phyloP scores from a whole-genome alignment of 2,113 vertebrate genomes.

The Gymnorhina tibicen region DNA sequence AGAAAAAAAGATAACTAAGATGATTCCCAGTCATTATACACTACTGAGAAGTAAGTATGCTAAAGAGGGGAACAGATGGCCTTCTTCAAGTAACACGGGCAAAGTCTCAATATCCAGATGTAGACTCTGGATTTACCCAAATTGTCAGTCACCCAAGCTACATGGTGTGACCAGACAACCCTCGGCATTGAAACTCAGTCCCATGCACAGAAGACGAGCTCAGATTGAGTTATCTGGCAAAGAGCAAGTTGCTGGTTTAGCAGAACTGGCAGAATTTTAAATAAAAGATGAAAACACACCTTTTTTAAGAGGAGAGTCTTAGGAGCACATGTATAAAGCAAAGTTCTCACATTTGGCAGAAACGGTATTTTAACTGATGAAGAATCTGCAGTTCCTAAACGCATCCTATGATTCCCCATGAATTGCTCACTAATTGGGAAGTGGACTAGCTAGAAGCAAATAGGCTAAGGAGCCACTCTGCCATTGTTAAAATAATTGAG shows the following conservation, averaged over 20 bases:
- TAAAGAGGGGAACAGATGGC: background rate
- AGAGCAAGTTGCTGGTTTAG: background rate
- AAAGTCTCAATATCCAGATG: background rate
- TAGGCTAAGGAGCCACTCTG: background rate
- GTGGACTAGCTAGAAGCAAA: background rate
- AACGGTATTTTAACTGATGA: background rate
- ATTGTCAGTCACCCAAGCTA: background rate
- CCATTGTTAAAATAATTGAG: constrained; percentile 1
- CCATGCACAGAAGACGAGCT: background rate
- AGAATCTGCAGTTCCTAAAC: background rate
- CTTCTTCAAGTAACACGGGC: background rate
- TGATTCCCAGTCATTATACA: background rate
- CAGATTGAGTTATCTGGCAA: background rate
- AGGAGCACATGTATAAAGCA: background rate
- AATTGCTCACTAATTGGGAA: background rate
- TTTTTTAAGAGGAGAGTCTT: background rate
- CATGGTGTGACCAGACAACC: background rate
- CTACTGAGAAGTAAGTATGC: background rate
- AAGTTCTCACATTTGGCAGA: background rate
- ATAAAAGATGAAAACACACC: background rate
- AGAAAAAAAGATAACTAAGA: background rate
- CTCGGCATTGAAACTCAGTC: background rate
- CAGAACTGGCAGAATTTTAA: background rate
- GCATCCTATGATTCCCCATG: background rate
- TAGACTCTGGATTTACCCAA: background rate